Evolutionary conservation across 2,113 vertebrate genomes (phyloP).

Genomic region (Cacatua alba): DNA sequence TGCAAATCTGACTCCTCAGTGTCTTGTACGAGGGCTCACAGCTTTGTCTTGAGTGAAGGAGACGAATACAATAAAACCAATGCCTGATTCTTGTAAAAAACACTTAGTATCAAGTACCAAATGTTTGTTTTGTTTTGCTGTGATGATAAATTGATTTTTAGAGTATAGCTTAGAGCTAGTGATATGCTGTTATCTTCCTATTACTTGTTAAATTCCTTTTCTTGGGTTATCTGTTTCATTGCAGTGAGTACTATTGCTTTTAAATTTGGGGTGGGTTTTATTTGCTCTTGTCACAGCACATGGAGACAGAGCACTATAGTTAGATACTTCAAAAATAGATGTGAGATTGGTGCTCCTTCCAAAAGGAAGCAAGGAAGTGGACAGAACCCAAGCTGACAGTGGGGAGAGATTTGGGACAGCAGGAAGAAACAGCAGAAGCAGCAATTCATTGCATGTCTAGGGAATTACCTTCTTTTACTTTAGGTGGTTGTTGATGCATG

Average conservation of each 20-base stretch:
- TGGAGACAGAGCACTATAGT: not conserved
- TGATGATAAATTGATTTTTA: slow-evolving; percentile 59
- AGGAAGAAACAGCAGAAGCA: not conserved
- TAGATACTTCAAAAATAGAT: slow-evolving; percentile 51
- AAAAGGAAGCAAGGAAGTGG: not conserved
- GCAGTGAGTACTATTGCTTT: slow-evolving; percentile 30
- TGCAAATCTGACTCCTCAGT: not conserved
- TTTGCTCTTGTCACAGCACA: not conserved
- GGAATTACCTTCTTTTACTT: slow-evolving; percentile 2
- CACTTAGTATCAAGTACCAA: not conserved
- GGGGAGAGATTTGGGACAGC: not conserved
- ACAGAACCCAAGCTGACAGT: slow-evolving; percentile 9
- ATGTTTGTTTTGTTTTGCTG: slow-evolving; percentile 40
- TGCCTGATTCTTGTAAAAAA: not conserved
- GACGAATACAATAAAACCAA: slow-evolving; percentile 19
- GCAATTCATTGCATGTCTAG: not conserved
- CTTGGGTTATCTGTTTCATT: slow-evolving; percentile 42
- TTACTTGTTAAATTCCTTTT: slow-evolving; percentile 69
- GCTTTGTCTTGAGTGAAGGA: not conserved
- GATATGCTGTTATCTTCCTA: slow-evolving; percentile 54
- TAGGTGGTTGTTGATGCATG: not conserved
- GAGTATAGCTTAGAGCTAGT: slow-evolving; percentile 21
- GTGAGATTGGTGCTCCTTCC: slow-evolving; percentile 16
- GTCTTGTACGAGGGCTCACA: not conserved
- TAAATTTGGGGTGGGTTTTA: slow-evolving; percentile 41